Base-by-base conservation (phyloP, 2,797 vertebrate species). In the Neoniphon sammara region DNA sequence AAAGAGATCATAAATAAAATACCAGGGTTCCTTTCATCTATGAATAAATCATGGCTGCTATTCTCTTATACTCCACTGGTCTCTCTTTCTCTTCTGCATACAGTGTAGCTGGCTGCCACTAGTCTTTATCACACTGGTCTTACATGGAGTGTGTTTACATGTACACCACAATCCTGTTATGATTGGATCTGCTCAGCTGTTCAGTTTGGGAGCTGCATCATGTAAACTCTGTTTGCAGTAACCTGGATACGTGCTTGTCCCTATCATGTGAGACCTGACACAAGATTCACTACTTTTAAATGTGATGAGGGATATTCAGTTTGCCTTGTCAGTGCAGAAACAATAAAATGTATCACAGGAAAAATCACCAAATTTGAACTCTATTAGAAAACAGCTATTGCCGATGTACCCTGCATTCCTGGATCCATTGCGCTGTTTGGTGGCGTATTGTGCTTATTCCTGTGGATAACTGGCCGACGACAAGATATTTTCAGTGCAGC, bases 1-100 rank as follows among this genome's bases (percentile, higher is more conserved):
- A 92, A 92, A 88, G 61, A 87, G 39, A 72, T 66, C 82, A 92
- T 93, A 77, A 93, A 93, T 93, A 92, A 94, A 91, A 84, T 30
- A 92, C 70, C 64, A 87, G 81, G 85, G 84, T 91, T 89, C 67
- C 81, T 86, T 91, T 92, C 84, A 85, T 91, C 73, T 70, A 75
- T 93, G 81, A 91, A 93, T 93, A 89, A 92, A 88, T 87, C 71
- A 92, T 90, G 75, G 73, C 73, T 23, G 47, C 85, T 82, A 82
- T 73, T 64, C 80, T 90, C 85, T 83, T 81, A 71, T 72, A 80
- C 80, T 81, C 78, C 66, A 64, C 74, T 67, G 68, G 53, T 74
- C 77, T 75, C 66, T 67, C 53, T 78, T 58, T 69, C 61, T 65
- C 54, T 27, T 44, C 44, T 57, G 46, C 42, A 18, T n/a, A 46